phyloP scores from a whole-genome alignment of 2,113 vertebrate species.

The Mesocricetus auratus region DNA sequence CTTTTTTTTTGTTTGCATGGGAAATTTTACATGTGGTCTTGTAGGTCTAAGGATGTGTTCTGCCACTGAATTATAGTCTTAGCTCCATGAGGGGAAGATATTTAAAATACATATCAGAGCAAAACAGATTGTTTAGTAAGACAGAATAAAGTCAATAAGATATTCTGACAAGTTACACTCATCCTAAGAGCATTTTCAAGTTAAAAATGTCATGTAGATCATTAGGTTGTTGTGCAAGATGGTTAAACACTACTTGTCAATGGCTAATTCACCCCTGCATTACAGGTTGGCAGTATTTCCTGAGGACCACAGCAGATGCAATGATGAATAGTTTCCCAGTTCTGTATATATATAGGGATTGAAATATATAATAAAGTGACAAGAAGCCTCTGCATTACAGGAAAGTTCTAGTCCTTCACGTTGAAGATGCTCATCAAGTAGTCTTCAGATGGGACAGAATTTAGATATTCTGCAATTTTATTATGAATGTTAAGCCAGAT shows the following conservation, averaged over 20 bases:
- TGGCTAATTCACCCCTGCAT: background rate
- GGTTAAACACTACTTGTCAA: background rate
- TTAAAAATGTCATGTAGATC: background rate
- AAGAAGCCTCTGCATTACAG: background rate
- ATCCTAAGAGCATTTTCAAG: background rate
- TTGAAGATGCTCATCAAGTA: background rate
- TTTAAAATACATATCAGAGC: slow-evolving; percentile 17
- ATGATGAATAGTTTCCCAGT: background rate
- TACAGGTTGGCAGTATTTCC: background rate
- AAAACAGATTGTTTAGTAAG: background rate
- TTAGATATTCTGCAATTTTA: slow-evolving; percentile 46
- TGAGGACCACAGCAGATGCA: background rate
- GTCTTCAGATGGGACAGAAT: slow-evolving; percentile 45
- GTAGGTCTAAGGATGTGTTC: background rate
- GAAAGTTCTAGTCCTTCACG: background rate
- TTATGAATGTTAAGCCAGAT: background rate
- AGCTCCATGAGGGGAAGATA: background rate
- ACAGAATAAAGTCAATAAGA: slow-evolving; percentile 15
- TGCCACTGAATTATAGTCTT: background rate
- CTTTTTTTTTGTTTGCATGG: background rate
- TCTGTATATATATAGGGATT: background rate
- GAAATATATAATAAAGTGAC: background rate
- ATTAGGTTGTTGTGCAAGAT: background rate
- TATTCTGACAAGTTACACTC: background rate
- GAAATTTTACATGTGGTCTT: background rate